phyloP scores from a whole-genome alignment of 2,888 invertebrate species.

The Leptopterna dolabrata region DNA sequence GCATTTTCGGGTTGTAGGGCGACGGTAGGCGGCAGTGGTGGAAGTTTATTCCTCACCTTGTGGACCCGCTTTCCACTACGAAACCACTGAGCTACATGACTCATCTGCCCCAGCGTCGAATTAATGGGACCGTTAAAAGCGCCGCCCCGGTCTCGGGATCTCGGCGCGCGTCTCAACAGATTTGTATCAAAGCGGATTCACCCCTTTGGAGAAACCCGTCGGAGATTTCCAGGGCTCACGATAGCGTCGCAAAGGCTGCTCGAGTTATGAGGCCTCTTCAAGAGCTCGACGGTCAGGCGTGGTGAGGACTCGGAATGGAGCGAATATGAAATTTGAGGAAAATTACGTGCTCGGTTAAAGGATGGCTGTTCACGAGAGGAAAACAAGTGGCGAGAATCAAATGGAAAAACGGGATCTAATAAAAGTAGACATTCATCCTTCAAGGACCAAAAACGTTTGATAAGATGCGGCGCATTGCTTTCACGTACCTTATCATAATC shows the following conservation, averaged over 20 bases:
- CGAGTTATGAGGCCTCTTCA: not conserved
- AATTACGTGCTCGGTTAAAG: not conserved
- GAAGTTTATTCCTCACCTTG: constrained; percentile 4
- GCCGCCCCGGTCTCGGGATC: not conserved
- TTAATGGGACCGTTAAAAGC: constrained; percentile 28
- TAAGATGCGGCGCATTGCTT: too few species aligned
- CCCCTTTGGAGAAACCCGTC: constrained; percentile 15
- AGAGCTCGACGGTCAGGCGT: not conserved
- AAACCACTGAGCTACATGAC: not conserved
- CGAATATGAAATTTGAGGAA: not conserved
- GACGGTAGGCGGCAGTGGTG: not conserved
- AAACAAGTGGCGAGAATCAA: too few species aligned
- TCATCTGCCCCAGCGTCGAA: constrained; percentile 23
- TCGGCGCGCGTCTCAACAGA: constrained; percentile 25
- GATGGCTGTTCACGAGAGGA: not conserved
- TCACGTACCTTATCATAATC: too few species aligned
- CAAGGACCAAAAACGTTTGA: too few species aligned
- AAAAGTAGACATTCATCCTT: too few species aligned
- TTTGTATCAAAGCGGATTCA: constrained; percentile 18
- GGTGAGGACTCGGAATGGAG: not conserved
- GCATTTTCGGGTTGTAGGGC: not conserved
- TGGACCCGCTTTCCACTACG: not conserved
- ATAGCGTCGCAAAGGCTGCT: not conserved
- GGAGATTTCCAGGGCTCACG: constrained; percentile 13
- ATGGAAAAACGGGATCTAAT: too few species aligned